These are phyloP conservation scores for Microplitis deprimator DNA, from an alignment of 2,888 invertebrate species.

Conservation along the genomic window DNA sequence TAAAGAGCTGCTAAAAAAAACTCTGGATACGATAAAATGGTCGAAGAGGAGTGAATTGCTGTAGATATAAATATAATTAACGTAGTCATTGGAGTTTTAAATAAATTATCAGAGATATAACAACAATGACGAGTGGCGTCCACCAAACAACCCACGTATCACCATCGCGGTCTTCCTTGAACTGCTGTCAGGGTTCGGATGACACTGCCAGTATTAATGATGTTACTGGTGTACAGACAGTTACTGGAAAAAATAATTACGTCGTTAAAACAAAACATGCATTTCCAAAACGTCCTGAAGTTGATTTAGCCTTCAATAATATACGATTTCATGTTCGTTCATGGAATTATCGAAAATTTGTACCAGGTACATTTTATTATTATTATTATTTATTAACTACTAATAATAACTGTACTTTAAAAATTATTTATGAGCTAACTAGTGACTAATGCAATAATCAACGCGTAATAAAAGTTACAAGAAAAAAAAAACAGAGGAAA, in stretches of 20 bases:
- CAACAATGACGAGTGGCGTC: conserved; percentile 54
- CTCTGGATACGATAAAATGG: neutral
- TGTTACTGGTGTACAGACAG: conserved; percentile 51
- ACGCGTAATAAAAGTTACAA: neutral
- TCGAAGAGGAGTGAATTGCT: neutral
- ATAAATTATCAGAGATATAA: neutral
- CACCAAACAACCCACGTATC: conserved; percentile 58
- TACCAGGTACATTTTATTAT: conserved; percentile 72
- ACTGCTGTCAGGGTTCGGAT: conserved; percentile 65
- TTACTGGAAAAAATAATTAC: conserved; percentile 60
- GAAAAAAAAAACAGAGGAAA: neutral
- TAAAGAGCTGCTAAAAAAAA: neutral
- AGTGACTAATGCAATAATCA: neutral
- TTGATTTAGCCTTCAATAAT: conserved; percentile 80
- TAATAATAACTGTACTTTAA: neutral
- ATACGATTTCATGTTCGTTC: conserved; percentile 77
- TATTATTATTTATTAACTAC: neutral
- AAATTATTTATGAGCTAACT: neutral
- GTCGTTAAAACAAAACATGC: conserved; percentile 67
- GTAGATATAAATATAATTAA: conserved; percentile 5
- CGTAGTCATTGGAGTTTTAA: conserved; percentile 16
- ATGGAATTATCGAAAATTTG: conserved; percentile 75
- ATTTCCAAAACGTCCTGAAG: conserved; percentile 76
- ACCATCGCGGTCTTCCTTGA: conserved; percentile 65
- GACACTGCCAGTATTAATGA: conserved; percentile 61